Evolutionary conservation across 2,113 vertebrate genomes (phyloP).

Genomic region (Scatophagus argus): DNA sequence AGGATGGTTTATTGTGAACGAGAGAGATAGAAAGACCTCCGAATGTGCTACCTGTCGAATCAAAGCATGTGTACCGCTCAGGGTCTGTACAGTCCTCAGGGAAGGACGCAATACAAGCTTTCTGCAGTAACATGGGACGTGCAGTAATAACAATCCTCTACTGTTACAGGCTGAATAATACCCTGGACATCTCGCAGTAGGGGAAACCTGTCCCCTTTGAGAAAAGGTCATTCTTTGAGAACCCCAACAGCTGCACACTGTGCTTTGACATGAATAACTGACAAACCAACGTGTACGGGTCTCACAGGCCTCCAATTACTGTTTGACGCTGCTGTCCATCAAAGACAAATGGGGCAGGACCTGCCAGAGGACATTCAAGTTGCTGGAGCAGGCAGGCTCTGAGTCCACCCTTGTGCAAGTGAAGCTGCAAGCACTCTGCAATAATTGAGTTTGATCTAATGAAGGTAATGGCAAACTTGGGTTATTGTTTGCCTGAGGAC

Average conservation of each 20-base stretch:
- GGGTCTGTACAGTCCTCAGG: slow-evolving; percentile 52
- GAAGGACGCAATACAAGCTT: slow-evolving; percentile 61
- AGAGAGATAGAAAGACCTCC: slow-evolving; percentile 53
- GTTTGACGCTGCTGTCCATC: slow-evolving; percentile 61
- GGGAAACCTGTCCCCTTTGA: slow-evolving; percentile 55
- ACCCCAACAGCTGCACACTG: slow-evolving; percentile 64
- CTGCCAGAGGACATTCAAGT: slow-evolving; percentile 38
- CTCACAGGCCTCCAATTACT: slow-evolving; percentile 78
- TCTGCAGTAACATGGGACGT: slow-evolving; percentile 42
- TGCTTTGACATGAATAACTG: slow-evolving; percentile 67
- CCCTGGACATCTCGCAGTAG: slow-evolving; percentile 34
- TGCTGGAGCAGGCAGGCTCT: not conserved
- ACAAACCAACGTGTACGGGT: slow-evolving; percentile 65
- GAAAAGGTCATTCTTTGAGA: slow-evolving; percentile 73
- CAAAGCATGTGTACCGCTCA: slow-evolving; percentile 35
- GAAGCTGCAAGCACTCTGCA: slow-evolving; percentile 28
- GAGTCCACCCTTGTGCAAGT: not conserved
- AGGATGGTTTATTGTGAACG: slow-evolving; percentile 52
- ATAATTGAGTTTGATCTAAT: slow-evolving; percentile 74
- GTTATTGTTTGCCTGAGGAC: slow-evolving; percentile 74
- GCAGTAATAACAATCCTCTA: slow-evolving; percentile 38
- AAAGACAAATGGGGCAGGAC: slow-evolving; percentile 57
- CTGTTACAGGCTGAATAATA: slow-evolving; percentile 55
- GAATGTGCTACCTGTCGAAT: slow-evolving; percentile 63
- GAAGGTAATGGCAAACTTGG: slow-evolving; percentile 67